These are phyloP conservation scores for Helleia helle DNA, from an alignment of 2,888 invertebrate species.

Conservation along the genomic window DNA sequence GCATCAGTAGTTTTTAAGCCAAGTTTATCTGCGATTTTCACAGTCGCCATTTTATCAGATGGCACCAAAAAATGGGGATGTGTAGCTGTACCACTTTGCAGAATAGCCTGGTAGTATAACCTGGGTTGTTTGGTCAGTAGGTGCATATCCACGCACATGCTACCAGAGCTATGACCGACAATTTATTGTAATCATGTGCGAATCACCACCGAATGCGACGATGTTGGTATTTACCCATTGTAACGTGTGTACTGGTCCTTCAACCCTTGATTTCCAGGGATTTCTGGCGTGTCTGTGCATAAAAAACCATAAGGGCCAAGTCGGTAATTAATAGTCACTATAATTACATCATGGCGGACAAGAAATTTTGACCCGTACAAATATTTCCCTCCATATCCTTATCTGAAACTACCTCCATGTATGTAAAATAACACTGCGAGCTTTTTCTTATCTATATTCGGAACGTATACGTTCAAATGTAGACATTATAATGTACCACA, in stretches of 20 bases:
- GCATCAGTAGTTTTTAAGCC: conserved; percentile 2
- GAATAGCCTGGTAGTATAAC: conserved; percentile 5
- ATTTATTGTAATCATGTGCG: conserved; percentile 16
- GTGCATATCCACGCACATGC: conserved; percentile 3
- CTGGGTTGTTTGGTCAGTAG: background rate
- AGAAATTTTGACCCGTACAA: conserved; percentile 5
- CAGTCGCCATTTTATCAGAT: background rate
- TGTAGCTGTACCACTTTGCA: conserved; percentile 6
- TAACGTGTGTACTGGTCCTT: conserved; percentile 29
- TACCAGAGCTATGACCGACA: conserved; percentile 4
- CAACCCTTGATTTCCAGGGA: conserved; percentile 28
- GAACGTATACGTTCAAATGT: conserved; percentile 3
- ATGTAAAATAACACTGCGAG: conserved; percentile 3
- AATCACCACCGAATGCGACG: conserved; percentile 26
- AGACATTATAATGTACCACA: background rate
- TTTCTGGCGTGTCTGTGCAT: conserved; percentile 35
- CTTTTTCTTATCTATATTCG: background rate
- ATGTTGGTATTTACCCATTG: conserved; percentile 30
- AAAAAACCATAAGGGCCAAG: conserved; percentile 30
- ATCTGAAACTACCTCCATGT: conserved; percentile 1
- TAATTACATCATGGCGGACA: conserved; percentile 19
- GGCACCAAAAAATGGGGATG: background rate
- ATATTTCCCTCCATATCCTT: too few relatives aligned
- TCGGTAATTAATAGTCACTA: conserved; percentile 44
- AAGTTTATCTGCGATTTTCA: background rate